Evolutionary conservation across 1,140 invertebrate species (phyloP), one percentile per base, ranked within the genome.

Genomic region (Hyphantria cunea): DNA sequence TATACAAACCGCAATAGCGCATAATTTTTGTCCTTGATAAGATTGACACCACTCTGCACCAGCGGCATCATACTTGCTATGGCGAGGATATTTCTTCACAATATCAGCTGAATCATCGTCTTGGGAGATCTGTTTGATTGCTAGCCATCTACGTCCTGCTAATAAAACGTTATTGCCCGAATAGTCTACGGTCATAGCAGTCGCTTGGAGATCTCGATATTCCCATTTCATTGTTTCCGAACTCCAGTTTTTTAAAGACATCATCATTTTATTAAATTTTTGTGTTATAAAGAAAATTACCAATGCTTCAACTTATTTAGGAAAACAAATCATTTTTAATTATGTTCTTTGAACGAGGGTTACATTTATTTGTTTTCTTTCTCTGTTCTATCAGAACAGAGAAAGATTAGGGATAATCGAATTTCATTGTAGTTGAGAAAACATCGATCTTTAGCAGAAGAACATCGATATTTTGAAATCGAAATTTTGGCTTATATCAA

Each of bases 21-120:
- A 97, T 10, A 96, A 91, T 82, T 97, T 94, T 76, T 94, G 94
- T 66, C 96, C 94, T 34, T 94, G 92, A 45, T 94, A 86, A 45
- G 94, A 95, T 9, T 96, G 97, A 91, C 97, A 98, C 95, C 97
- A 99, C 92, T 98, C 97, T 0, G 97, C 96, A 49, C 95, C 95
- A 6, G 95, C 95, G 8, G 98, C 96, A 86, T 98, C 97, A 91
- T 97, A 98, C 92, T 99, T 99, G 75, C 96, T 97, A 72, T 97
- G 96, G 45, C 97, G 91, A 9, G 95, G 93, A 78, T 97, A 95
- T 72, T 96, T 97, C 56, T 94, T 94, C 0, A 97, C 87, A 6
- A 94, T 93, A 41, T 96, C 95, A 11, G 92, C 92, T 15, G 95
- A 93, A 44, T 95, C 93, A 68, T 96, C 94, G n/a, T 94, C 93